Conservation (phyloP, 2,888 invertebrate genomes). For the Volucella inanis region DNA sequence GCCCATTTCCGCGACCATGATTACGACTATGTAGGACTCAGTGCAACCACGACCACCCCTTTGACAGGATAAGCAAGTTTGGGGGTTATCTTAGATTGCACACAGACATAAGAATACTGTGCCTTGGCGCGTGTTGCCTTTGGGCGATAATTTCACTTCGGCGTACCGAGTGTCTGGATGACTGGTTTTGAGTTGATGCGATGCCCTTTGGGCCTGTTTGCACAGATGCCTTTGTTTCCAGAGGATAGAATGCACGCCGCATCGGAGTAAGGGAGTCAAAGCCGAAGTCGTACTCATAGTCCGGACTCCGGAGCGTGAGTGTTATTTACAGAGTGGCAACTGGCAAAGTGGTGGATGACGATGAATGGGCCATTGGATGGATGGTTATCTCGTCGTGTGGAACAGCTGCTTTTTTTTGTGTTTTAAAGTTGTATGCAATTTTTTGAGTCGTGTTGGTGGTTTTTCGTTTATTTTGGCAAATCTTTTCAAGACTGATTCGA, state of each 20-base stretch:
- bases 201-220: constrained; percentile 72
- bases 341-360: constrained; percentile 14
- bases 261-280: background rate
- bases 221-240: constrained; percentile 73
- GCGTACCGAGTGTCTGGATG: constrained; percentile 31
- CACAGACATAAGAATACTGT: constrained; percentile 49
- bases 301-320: constrained; percentile 9
- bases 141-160: constrained; percentile 66
- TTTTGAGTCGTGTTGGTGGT: background rate
- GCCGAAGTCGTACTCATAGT: no score
- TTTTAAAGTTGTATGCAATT: background rate
- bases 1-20: constrained; percentile 42
- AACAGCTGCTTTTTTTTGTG: constrained; percentile 59
- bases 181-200: no score
- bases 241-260: constrained; percentile 29
- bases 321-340: constrained; percentile 47
- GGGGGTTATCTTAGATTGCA: constrained; percentile 67
- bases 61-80: constrained; percentile 16
- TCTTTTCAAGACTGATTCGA: constrained; percentile 38
- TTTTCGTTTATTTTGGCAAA: constrained; percentile 4
- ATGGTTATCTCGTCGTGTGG: constrained; percentile 65
- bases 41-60: constrained; percentile 4
- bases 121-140: constrained; percentile 69
- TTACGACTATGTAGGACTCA: no score
- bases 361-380: constrained; percentile 37